These are phyloP conservation scores for Pyrocephalus nanus DNA, from an alignment of 2,797 vertebrate species.

Conservation along the genomic window DNA sequence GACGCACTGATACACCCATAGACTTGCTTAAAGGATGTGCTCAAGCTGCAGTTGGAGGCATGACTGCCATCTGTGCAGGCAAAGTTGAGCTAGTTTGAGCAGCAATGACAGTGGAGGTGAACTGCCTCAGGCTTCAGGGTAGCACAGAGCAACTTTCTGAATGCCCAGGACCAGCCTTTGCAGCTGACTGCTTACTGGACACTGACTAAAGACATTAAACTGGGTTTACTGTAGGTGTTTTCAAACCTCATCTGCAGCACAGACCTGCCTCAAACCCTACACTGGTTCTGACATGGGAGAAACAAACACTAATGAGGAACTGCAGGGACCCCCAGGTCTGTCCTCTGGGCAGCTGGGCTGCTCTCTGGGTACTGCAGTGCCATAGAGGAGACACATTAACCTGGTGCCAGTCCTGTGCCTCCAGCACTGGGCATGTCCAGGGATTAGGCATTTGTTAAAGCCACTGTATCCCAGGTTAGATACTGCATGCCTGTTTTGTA, in stretches of 20 bases:
- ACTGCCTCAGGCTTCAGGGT: neutral
- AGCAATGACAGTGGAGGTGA: neutral
- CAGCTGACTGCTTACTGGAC: neutral
- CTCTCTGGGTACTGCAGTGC: accelerated
- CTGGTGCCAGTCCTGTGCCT: neutral
- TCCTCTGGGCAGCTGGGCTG: neutral
- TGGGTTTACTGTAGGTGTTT: accelerated
- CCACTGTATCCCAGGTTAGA: neutral
- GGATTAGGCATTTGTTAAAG: neutral
- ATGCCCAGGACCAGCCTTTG: accelerated
- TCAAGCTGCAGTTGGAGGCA: neutral
- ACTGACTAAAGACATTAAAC: neutral
- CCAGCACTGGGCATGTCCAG: too few species aligned
- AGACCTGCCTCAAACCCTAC: neutral
- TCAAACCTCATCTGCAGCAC: neutral
- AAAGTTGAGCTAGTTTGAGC: neutral
- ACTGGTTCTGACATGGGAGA: accelerated
- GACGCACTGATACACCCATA: accelerated
- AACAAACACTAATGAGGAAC: accelerated
- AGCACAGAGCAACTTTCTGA: neutral
- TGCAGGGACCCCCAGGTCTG: accelerated
- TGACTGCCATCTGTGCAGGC: neutral
- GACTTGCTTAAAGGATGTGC: neutral
- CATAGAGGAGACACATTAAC: accelerated
- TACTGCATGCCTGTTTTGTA: neutral